Base-by-base conservation (phyloP, 2,888 invertebrate genomes). In the Nemurella pictetii region DNA sequence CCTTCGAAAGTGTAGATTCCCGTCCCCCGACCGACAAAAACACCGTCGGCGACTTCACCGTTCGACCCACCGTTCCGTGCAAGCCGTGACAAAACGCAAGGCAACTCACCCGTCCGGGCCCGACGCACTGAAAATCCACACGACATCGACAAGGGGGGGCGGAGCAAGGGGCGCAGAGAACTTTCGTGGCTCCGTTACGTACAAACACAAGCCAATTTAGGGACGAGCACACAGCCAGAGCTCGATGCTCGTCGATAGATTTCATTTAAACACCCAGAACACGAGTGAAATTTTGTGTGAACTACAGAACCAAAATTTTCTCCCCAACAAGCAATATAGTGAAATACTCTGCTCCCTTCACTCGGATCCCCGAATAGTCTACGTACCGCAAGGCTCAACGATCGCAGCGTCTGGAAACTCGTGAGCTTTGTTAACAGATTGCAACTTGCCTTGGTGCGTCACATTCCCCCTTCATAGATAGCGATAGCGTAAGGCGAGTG, bases 401-500 rank as follows among this genome's bases (percentile, higher is more conserved):
- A 55, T 12, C 55, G 55, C 15, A 55, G 55, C 9, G 55, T 20
- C 55, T 55, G 55, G 55, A 55, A 55, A 55, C 55, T 55, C 55
- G 55, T 55, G 55, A 55, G 55, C 55, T 20, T 55, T 55, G 55
- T 7, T 12, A 55, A 55, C 55, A 55, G 55, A 55, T 55, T 55
- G 55, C 20, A 55, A 82, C 82, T 82, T 82, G 82, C 82, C 82
- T 82, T 55, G 0, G 55, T 15, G 12, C 30, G 78, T 78, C 30
- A 78, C 78, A 78, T 78, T 78, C 78, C 78, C 78, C 26, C 55
- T 7, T 30, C 29, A 78, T 55, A 55, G 55, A 55, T 55, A 55
- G 35, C 35, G 35, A 35, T 77, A 27, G 78, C 78, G 78, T 78
- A 55, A 55, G 55, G 55, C 55, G 55, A 55, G 55, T 20, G 55